Percentiles rank a stretch among this genome's conserved stretches.
These are phyloP conservation scores for Gambusia affinis DNA, from an alignment of 2,113 vertebrate genomes.

Conservation along the genomic window DNA sequence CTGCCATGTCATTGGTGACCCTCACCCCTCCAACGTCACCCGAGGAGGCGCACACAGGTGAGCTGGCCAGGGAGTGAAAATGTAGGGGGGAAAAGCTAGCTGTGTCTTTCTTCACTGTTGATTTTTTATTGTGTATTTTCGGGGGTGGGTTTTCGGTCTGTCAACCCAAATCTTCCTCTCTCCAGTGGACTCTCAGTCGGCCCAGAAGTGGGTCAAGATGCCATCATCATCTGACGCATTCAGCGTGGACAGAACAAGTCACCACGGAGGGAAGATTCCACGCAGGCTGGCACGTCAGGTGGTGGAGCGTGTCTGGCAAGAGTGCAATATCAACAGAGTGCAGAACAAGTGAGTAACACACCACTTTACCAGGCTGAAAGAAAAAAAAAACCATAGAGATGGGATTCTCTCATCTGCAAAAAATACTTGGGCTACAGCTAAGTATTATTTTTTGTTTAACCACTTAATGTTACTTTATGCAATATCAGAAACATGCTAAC, in stretches of 20 bases:
- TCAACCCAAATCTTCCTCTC: slow-evolving; percentile 5
- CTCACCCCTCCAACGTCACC: slow-evolving; percentile 97
- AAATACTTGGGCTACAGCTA: background rate
- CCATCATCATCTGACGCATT: slow-evolving; percentile 89
- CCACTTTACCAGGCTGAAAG: background rate
- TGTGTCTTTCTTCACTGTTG: background rate
- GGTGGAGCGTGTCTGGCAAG: slow-evolving; percentile 97
- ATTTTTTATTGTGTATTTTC: background rate
- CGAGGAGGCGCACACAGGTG: slow-evolving; percentile 95
- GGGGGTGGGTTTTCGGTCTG: background rate
- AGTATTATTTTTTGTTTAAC: too few species aligned
- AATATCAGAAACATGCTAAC: too few species aligned
- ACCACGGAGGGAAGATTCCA: slow-evolving; percentile 95
- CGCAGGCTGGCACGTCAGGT: slow-evolving; percentile 91
- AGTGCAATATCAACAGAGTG: slow-evolving; percentile 96
- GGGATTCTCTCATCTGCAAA: too few species aligned
- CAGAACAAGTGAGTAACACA: slow-evolving; percentile 88
- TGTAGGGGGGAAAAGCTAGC: background rate
- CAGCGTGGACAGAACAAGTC: slow-evolving; percentile 90
- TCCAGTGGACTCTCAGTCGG: slow-evolving; percentile 92
- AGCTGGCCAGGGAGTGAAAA: slow-evolving; percentile 10
- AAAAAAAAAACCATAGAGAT: background rate
- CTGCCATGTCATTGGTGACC: slow-evolving; percentile 96
- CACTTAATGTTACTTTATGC: too few species aligned
- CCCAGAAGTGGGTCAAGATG: slow-evolving; percentile 94